Evolutionary conservation across 1,140 invertebrate species (phyloP).

Genomic region (Ceratoteleas bidentatus): DNA sequence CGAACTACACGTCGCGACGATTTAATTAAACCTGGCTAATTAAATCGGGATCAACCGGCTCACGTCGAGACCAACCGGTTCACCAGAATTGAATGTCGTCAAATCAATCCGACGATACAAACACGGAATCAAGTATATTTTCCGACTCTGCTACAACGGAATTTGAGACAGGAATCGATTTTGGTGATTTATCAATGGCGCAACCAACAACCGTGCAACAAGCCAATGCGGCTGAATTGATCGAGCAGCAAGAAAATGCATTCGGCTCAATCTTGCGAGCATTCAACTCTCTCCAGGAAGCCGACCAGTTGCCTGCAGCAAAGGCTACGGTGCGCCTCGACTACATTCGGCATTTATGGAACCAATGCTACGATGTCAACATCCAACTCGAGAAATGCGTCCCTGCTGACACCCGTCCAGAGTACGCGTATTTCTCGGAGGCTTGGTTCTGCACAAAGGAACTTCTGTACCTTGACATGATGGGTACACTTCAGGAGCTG

Average conservation of each 20-base stretch:
- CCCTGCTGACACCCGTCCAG: background rate
- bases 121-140: too few relatives aligned
- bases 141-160: too few relatives aligned
- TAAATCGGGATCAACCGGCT: background rate
- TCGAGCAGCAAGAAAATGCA: too few relatives aligned
- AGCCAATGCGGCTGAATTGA: too few relatives aligned
- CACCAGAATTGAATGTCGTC: too few relatives aligned
- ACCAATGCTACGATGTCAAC: background rate
- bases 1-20: background rate
- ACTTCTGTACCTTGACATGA: background rate
- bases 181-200: too few relatives aligned
- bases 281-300: too few relatives aligned
- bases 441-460: background rate
- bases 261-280: too few relatives aligned
- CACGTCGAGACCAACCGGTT: background rate
- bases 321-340: background rate
- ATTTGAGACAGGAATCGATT: too few relatives aligned
- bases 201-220: too few relatives aligned
- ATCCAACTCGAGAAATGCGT: background rate
- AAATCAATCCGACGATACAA: too few relatives aligned
- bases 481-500: background rate
- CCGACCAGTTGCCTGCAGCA: too few relatives aligned
- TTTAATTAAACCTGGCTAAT: conserved; percentile 1
- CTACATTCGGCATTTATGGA: background rate
- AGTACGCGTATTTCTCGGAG: background rate